These are phyloP conservation scores for Trinorchestia longiramus DNA, from an alignment of 1,140 invertebrate species.

Conservation along the genomic window DNA sequence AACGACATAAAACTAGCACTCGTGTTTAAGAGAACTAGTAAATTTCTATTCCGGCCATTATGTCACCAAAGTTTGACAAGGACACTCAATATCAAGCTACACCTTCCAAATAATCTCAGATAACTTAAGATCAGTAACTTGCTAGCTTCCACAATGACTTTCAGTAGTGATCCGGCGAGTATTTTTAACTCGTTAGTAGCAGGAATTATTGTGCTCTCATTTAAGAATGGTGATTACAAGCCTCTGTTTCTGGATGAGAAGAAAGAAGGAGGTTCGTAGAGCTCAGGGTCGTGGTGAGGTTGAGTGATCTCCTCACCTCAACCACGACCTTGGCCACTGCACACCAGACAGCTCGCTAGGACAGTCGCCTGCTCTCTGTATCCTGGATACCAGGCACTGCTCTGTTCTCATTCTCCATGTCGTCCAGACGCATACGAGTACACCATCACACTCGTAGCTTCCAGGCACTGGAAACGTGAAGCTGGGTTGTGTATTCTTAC, in stretches of 20 bases:
- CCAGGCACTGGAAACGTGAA: background rate
- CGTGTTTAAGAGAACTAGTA: too few species aligned
- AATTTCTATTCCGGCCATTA: too few species aligned
- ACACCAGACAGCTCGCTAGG: background rate
- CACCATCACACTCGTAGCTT: too few species aligned
- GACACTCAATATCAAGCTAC: too few species aligned
- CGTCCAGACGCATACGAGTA: too few species aligned
- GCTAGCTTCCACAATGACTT: background rate
- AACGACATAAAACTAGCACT: too few species aligned
- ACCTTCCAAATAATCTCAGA: too few species aligned
- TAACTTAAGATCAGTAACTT: too few species aligned
- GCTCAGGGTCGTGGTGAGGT: background rate
- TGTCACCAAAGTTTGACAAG: too few species aligned
- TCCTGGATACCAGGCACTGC: background rate
- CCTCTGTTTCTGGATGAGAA: background rate
- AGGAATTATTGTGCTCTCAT: background rate
- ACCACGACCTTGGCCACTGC: background rate
- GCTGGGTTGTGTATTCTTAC: background rate
- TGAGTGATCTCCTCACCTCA: slow-evolving; percentile 1
- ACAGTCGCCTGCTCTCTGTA: background rate
- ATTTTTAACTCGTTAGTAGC: background rate
- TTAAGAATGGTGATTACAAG: background rate
- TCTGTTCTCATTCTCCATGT: background rate
- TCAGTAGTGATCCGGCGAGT: background rate
- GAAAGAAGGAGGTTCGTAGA: background rate